Evolutionary conservation across 2,888 invertebrate genomes (phyloP), one percentile per base, ranked within the genome.

Genomic region (Troides aeacus): DNA sequence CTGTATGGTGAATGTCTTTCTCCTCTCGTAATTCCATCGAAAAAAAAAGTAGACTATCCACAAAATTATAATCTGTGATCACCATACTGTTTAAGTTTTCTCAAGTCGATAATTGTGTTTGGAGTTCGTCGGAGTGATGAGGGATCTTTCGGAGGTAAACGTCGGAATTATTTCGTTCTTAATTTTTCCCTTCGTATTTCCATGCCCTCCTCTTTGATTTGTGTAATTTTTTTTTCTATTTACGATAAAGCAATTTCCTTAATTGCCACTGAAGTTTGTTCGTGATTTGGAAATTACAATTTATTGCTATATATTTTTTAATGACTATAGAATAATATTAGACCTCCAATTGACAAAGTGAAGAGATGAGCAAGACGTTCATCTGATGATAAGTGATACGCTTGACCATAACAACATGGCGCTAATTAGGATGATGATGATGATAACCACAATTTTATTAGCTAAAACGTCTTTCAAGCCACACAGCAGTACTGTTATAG

Each of bases 61-160:
- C 6, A 24, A 36, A 61, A 21, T 17, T n/a, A 62, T 23, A 1
- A 50, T 64, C 5, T 15, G 12, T 71, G 65, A 70, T 71, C 70
- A 74, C 74, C 69, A 71, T 67, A 70, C 70, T 62, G 69, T 46
- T 64, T 66, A 69, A 70, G 70, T 68, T 24, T 72, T 72, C 70
- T 72, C 73, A 73, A 76, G 74, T 77, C 78, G 75, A 77, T 78
- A 75, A 78, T 78, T 77, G 77, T 77, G 77, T 78, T 78, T 63
- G 57, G 46, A 64, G 60, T 64, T 64, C 56, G 39, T n/a, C 10
- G 46, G 64, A 39, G 61, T 56, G 64, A 69, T 64, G 64, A 69
- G 57, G 58, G 57, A 58, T 63, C 62, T 30, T 36, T 21, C 46
- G 58, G 36, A 58, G 58, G 68, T 68, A 68, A 68, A 58, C 30